Conservation (phyloP, 2,113 vertebrate genomes). For the Hucho hucho region DNA sequence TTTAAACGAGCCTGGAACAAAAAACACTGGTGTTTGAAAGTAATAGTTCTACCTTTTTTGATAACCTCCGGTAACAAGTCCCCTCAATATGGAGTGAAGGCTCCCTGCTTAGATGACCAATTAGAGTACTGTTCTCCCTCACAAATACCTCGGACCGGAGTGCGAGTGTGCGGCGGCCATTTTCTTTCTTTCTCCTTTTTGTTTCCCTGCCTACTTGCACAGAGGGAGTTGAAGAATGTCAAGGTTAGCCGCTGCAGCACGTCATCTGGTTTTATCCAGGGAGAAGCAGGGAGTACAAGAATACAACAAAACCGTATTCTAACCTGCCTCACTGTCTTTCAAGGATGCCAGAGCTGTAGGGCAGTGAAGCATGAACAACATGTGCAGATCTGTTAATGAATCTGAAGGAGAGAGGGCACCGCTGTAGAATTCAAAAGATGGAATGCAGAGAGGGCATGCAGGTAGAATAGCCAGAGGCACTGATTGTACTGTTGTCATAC, state of each 20-base stretch:
- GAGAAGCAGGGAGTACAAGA: conserved; percentile 26
- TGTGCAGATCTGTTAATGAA: conserved; percentile 49
- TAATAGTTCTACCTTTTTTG: not conserved
- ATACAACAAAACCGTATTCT: conserved; percentile 24
- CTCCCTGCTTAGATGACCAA: conserved; percentile 46
- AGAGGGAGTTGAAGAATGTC: conserved; percentile 25
- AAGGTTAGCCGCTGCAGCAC: conserved; percentile 44
- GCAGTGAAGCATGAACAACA: conserved; percentile 28
- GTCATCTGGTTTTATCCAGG: conserved; percentile 36
- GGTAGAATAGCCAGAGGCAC: conserved; percentile 39
- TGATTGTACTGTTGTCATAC: conserved; percentile 7
- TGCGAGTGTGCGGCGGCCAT: conserved; percentile 28
- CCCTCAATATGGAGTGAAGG: conserved; percentile 44
- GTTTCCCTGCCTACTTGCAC: not conserved
- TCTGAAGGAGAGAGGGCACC: conserved; percentile 21
- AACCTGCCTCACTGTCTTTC: conserved; percentile 1
- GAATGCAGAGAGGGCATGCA: not conserved
- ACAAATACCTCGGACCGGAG: conserved; percentile 17
- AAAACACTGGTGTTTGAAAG: conserved; percentile 22
- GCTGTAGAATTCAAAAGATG: conserved; percentile 16
- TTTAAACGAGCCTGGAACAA: conserved; percentile 17
- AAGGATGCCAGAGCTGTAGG: conserved; percentile 49
- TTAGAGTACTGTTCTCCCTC: conserved; percentile 45
- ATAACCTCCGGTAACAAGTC: conserved; percentile 41
- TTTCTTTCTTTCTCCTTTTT: conserved; percentile 31